Evolutionary conservation across 64 coral and sea anemone genomes (phyloP).

Genomic region (Catalaphyllia jardinei): DNA sequence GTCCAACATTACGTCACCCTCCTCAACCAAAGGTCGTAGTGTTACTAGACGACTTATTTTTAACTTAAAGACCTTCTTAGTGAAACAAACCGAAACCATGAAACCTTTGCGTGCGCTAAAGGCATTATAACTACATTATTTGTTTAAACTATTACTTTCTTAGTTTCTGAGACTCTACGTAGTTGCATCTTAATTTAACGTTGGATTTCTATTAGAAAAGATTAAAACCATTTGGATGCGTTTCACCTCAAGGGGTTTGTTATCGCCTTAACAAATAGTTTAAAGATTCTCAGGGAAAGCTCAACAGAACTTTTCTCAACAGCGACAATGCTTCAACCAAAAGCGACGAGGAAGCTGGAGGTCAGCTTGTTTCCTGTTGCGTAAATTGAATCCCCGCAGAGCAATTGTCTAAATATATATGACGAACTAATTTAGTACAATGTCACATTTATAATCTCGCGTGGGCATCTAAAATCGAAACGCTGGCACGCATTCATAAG

Average conservation of each 20-base stretch:
- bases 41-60: neutral
- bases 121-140: neutral
- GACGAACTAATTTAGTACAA: neutral
- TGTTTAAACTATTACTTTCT: neutral
- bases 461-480: neutral
- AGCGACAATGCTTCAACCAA: neutral
- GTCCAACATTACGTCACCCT: neutral
- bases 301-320: neutral
- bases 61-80: neutral
- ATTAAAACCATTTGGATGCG: neutral
- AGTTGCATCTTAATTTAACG: neutral
- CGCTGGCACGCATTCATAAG: neutral
- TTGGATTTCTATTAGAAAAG: neutral
- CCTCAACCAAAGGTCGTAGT: neutral
- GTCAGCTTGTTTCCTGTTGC: neutral
- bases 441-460: neutral
- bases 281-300: neutral
- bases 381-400: neutral
- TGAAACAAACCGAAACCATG: neutral
- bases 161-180: neutral
- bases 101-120: neutral
- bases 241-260: neutral
- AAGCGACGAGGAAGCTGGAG: neutral
- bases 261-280: neutral
- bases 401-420: neutral